phyloP scores from a whole-genome alignment of 2,113 vertebrate species.

The Elanus axillaris region DNA sequence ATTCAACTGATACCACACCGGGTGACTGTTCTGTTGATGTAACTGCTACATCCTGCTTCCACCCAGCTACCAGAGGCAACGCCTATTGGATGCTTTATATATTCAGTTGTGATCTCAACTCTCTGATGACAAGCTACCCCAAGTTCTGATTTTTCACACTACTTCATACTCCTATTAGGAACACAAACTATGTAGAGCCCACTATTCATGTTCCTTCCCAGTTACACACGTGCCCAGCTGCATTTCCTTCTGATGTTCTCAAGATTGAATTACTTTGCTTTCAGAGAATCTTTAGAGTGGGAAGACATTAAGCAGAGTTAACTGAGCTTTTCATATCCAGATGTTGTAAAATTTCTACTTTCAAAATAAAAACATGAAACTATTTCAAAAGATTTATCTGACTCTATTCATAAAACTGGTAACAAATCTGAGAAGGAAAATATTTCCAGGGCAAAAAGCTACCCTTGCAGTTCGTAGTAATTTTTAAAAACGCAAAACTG shows the following conservation, averaged over 20 bases:
- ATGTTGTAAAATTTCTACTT: background rate
- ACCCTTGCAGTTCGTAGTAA: background rate
- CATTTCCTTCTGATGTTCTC: background rate
- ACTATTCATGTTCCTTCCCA: background rate
- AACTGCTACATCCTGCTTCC: background rate
- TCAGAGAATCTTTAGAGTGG: background rate
- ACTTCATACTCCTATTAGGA: background rate
- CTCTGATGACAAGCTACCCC: background rate
- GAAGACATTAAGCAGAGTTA: background rate
- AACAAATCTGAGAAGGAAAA: background rate
- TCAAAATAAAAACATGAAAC: background rate
- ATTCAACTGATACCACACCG: background rate
- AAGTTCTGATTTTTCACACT: background rate
- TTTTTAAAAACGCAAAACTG: background rate
- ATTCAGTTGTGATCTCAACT: background rate
- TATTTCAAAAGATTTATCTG: background rate
- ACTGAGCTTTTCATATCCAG: background rate
- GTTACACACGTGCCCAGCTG: accelerated
- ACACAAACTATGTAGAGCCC: background rate
- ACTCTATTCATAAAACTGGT: background rate
- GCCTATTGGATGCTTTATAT: background rate
- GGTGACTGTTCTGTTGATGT: background rate
- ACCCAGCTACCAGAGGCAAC: background rate
- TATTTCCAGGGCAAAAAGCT: background rate
- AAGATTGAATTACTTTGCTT: background rate